Evolutionary conservation across 2,888 invertebrate genomes (phyloP), one percentile per base, ranked within the genome.

Genomic region (Nomada hirtipes): DNA sequence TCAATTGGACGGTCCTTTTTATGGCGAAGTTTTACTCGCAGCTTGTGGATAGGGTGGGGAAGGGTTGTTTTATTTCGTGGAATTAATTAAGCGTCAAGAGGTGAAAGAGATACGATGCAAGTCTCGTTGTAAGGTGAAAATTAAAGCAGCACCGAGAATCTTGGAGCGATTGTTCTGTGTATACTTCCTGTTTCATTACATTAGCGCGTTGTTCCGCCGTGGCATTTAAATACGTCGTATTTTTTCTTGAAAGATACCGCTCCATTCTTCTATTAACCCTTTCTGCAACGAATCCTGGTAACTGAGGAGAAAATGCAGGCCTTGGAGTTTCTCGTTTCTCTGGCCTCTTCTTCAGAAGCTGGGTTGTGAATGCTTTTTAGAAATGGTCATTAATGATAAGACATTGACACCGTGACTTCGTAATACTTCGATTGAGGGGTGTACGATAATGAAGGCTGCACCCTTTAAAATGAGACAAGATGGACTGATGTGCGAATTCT

Each of bases 81-180:
- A 71, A 71, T 71, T 60, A 71, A 71, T 71, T 61, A 61, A 71
- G 36, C 60, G 60, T 71, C 52, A 71, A 71, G 70, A 52, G 52
- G 70, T 18, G 70, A 71, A 71, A 52, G 60, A 52, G 60, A 60
- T 71, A 60, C 60, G 60, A 71, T n/a, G 20, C 50, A 11, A 50
- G 52, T 10, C 36, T 71, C 60, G 20, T 70, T 60, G 70, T 47
- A 52, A 47, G 29, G 70, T 36, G 70, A 71, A 71, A 47, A 61
- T 71, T 60, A 71, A 71, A 71, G 50, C 70, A 52, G 60, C 70
- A 20, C 50, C 60, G 60, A 23, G 70, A 60, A 61, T 71, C 60
- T 71, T 52, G 52, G 60, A 42, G 50, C 70, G 50, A 71, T 71
- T 71, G 70, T 20, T 23, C 36, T 36, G 52, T 36, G 23, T 61